Percentiles rank a stretch among this genome's conserved stretches.
These are phyloP conservation scores for Perccottus glenii DNA, from an alignment of 2,113 vertebrate species.

Conservation along the genomic window DNA sequence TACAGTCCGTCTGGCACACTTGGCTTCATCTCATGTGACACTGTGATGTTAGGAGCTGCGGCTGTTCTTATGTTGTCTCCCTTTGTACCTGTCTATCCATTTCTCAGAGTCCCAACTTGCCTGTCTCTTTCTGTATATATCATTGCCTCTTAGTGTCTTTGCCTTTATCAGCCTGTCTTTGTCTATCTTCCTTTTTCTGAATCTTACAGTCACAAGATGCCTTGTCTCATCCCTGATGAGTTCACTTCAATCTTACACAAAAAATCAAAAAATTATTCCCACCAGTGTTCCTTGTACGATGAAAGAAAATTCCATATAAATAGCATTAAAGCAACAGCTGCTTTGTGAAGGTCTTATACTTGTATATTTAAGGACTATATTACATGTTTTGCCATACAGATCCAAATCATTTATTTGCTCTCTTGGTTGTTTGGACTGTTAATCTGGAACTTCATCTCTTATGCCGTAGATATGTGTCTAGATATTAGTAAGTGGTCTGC, in stretches of 20 bases:
- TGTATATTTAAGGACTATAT: no score
- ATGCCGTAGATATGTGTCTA: no score
- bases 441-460: no score
- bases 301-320: no score
- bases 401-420: no score
- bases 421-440: no score
- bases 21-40: slow-evolving; percentile 73
- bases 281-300: background rate
- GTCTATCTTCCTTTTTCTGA: slow-evolving; percentile 33
- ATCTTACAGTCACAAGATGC: slow-evolving; percentile 45
- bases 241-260: background rate
- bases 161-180: slow-evolving; percentile 57
- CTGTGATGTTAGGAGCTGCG: slow-evolving; percentile 47
- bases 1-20: slow-evolving; percentile 65
- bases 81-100: slow-evolving; percentile 13
- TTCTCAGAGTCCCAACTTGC: slow-evolving; percentile 30
- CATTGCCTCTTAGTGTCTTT: slow-evolving; percentile 39
- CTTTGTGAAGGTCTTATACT: no score
- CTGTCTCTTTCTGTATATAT: slow-evolving; percentile 59
- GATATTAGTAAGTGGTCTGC: no score
- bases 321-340: no score
- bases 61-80: slow-evolving; percentile 52
- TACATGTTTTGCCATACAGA: no score
- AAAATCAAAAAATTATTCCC: slow-evolving; percentile 14
- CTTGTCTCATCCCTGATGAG: slow-evolving; percentile 31